Conservation (phyloP, 2,888 invertebrate genomes). For the Eubasilissa splendida region DNA sequence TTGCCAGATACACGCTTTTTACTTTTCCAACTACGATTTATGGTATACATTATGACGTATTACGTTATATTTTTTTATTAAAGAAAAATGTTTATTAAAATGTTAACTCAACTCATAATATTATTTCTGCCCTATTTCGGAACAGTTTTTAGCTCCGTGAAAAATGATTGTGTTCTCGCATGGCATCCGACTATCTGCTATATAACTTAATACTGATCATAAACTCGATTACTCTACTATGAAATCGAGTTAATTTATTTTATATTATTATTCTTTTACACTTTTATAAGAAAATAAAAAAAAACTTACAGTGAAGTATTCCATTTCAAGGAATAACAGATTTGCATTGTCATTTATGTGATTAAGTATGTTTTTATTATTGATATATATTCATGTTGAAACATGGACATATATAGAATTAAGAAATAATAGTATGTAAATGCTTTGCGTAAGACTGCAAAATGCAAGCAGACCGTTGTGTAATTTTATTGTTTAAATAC, state of each 20-base stretch:
- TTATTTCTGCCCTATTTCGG: conserved; percentile 1
- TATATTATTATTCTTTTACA: too few species aligned
- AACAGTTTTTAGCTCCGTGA: conserved; percentile 4
- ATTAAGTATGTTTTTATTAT: too few species aligned
- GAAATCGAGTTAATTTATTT: neutral
- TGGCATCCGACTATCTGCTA: conserved; percentile 21
- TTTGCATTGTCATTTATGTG: too few species aligned
- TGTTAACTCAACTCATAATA: neutral
- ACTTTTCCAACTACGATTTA: conserved; percentile 33
- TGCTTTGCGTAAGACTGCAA: too few species aligned
- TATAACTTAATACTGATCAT: conserved; percentile 22
- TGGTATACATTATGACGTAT: conserved; percentile 29
- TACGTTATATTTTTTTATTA: conserved; percentile 27
- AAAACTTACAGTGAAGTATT: too few species aligned
- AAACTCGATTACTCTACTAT: conserved; percentile 3
- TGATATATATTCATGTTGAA: too few species aligned
- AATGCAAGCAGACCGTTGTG: too few species aligned
- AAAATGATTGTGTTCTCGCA: conserved; percentile 10
- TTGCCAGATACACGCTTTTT: conserved; percentile 32
- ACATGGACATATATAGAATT: too few species aligned
- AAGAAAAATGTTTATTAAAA: conserved; percentile 31
- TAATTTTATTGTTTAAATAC: too few species aligned
- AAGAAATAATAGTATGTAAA: too few species aligned
- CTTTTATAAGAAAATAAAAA: too few species aligned
- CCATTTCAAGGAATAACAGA: too few species aligned